Conservation (phyloP, 1,140 invertebrate genomes). For the Drosophila arizonae region DNA sequence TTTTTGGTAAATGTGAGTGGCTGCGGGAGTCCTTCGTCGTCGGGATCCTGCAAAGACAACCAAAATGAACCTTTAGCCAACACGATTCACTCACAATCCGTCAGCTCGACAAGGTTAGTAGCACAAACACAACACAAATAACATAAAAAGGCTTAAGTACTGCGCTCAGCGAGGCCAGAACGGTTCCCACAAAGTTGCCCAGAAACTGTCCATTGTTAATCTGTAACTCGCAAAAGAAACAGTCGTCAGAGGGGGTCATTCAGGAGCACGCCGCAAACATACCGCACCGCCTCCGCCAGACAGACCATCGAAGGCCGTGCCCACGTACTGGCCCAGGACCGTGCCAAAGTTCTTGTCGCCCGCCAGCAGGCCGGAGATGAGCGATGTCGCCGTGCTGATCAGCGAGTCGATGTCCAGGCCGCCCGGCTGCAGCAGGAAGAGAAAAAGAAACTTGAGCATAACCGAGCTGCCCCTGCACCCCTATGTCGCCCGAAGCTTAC, state of each 20-base stretch:
- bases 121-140: constrained; percentile 27
- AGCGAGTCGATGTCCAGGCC: constrained; percentile 81
- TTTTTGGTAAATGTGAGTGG: constrained; percentile 72
- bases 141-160: constrained; percentile 66
- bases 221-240: constrained; percentile 32
- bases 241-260: not conserved
- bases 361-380: constrained; percentile 77
- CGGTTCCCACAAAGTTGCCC: constrained; percentile 81
- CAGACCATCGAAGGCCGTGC: constrained; percentile 83
- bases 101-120: constrained; percentile 45
- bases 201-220: constrained; percentile 83
- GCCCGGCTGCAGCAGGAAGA: constrained; percentile 63
- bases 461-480: no score
- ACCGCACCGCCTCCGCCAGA: constrained; percentile 84
- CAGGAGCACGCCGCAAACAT: constrained; percentile 17
- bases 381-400: constrained; percentile 75
- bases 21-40: constrained; percentile 75
- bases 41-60: constrained; percentile 65
- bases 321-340: constrained; percentile 83
- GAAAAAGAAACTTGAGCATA: constrained; percentile 2
- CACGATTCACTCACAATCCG: not conserved
- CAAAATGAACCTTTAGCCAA: not conserved
- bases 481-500: constrained; percentile 70
- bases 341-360: constrained; percentile 84
- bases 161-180: constrained; percentile 80